phyloP scores from a whole-genome alignment of 2,888 invertebrate species.

The Rhodophaea formosa region DNA sequence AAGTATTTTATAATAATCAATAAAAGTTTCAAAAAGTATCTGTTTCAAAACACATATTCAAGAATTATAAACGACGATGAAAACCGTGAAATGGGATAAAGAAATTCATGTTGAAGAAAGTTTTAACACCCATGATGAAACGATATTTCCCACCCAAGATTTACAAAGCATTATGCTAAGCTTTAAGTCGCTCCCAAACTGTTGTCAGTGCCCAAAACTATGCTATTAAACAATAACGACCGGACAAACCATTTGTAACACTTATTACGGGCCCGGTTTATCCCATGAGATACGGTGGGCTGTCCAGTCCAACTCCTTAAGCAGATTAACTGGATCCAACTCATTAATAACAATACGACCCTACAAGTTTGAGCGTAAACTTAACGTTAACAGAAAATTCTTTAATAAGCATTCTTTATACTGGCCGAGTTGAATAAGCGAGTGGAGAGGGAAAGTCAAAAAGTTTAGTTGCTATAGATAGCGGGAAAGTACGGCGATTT shows the following conservation, averaged over 20 bases:
- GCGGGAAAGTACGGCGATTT: too few relatives aligned
- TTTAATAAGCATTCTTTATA: not conserved
- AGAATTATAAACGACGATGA: not conserved
- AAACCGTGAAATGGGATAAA: constrained; percentile 5
- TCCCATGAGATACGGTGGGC: constrained; percentile 36
- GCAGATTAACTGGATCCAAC: constrained; percentile 57
- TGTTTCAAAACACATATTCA: not conserved
- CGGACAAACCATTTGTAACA: constrained; percentile 36
- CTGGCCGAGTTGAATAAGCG: not conserved
- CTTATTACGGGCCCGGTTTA: constrained; percentile 40
- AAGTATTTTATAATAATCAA: not conserved
- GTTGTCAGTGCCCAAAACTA: constrained; percentile 6
- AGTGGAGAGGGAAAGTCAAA: not conserved
- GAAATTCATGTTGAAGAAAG: not conserved
- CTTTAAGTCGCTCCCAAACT: not conserved
- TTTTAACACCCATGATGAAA: not conserved
- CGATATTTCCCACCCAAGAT: not conserved
- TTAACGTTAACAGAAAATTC: constrained; percentile 45
- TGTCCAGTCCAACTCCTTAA: constrained; percentile 48
- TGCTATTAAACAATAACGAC: constrained; percentile 13
- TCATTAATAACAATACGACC: constrained; percentile 49
- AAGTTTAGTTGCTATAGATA: too few relatives aligned
- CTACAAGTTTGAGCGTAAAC: constrained; percentile 30
- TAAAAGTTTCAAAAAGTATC: not conserved
- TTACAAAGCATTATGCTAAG: constrained; percentile 1